Percentiles rank a stretch among this genome's conserved stretches.
Conservation (phyloP, 2,797 vertebrate species). For the Peromyscus attwateri region DNA sequence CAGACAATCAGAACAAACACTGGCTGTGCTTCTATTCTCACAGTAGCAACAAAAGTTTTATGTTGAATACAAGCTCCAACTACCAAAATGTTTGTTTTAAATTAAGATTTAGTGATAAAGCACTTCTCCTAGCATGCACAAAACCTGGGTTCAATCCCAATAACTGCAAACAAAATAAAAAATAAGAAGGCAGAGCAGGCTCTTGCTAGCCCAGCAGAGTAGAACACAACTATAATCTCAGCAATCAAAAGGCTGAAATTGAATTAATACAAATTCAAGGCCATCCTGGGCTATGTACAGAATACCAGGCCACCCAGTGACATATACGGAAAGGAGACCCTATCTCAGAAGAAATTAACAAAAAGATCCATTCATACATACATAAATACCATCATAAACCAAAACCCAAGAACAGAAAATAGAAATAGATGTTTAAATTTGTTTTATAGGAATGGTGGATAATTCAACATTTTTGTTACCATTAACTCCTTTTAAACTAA, state of each 20-base stretch:
- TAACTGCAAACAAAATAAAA: neutral
- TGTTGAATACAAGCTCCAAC: neutral
- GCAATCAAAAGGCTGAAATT: neutral
- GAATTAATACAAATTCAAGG: neutral
- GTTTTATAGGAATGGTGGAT: neutral
- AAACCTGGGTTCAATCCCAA: neutral
- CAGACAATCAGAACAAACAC: neutral
- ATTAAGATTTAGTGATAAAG: neutral
- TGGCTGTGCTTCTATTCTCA: neutral
- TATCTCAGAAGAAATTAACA: neutral
- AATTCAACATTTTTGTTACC: neutral
- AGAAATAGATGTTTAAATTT: conserved; percentile 29
- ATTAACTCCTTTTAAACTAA: neutral
- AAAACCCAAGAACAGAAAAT: conserved; percentile 35
- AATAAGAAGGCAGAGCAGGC: neutral
- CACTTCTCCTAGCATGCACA: neutral
- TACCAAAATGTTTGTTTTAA: neutral
- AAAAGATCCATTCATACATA: neutral
- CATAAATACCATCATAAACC: neutral
- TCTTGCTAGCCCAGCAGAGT: neutral
- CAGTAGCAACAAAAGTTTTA: neutral
- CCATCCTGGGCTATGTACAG: neutral
- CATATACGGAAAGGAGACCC: neutral
- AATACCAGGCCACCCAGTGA: too few relatives aligned
- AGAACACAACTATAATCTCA: neutral